These are phyloP conservation scores for Sardinella longiceps DNA, from an alignment of 2,797 vertebrate genomes.

Conservation along the genomic window DNA sequence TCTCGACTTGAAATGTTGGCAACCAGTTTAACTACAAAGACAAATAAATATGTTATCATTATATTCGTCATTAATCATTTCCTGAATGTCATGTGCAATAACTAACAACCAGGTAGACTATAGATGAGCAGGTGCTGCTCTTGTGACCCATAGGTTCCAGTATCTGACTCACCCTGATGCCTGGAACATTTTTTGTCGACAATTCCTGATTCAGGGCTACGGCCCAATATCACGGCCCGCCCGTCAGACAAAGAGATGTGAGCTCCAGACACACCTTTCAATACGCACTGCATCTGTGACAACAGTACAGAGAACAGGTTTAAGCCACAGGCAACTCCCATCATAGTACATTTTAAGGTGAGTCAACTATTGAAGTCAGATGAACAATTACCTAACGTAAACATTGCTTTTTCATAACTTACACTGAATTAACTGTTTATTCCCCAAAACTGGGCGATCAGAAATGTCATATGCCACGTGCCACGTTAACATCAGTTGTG, in stretches of 20 bases:
- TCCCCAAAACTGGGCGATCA: not conserved
- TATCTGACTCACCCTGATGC: slow-evolving; percentile 65
- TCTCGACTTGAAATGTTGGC: slow-evolving; percentile 70
- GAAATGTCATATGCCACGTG: not conserved
- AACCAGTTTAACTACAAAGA: slow-evolving; percentile 77
- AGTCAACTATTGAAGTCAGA: not conserved
- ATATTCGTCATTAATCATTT: not conserved
- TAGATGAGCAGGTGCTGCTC: not conserved
- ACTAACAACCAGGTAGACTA: not conserved
- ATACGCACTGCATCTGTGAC: slow-evolving; percentile 66
- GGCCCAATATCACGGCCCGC: slow-evolving; percentile 71
- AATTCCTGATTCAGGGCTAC: slow-evolving; percentile 73
- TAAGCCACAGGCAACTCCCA: not conserved
- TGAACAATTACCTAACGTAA: not conserved
- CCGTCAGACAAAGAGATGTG: slow-evolving; percentile 67
- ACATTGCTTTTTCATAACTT: not conserved
- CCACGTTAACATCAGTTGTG: too few relatives aligned
- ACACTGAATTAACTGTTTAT: not conserved
- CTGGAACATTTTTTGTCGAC: slow-evolving; percentile 78
- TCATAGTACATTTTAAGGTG: not conserved
- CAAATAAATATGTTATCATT: not conserved
- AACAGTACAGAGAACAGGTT: not conserved
- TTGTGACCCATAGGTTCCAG: not conserved
- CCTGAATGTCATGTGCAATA: not conserved
- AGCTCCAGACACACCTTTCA: slow-evolving; percentile 59